A percentile compares a stretch with the other conserved stretches of the same genome.
These are phyloP conservation scores for Amphipyra berbera DNA, from an alignment of 2,888 invertebrate genomes.

Conservation along the genomic window DNA sequence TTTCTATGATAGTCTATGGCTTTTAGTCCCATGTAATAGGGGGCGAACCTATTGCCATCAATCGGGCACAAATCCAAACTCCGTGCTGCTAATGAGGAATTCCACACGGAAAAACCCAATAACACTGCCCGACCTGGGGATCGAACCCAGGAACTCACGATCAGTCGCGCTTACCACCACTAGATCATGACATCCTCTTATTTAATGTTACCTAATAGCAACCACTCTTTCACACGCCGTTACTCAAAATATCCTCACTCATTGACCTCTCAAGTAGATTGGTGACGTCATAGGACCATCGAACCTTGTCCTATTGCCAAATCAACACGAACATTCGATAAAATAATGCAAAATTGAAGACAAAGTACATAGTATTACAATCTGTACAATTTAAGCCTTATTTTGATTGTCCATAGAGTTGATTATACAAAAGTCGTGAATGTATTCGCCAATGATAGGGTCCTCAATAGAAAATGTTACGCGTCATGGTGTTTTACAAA, in stretches of 20 bases:
- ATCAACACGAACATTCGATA: slow-evolving; percentile 13
- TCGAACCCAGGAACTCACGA: too few species aligned
- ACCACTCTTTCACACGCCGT: not conserved
- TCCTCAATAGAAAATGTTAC: slow-evolving; percentile 26
- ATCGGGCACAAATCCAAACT: too few species aligned
- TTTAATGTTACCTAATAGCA: not conserved
- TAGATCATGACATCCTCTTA: too few species aligned
- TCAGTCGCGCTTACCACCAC: too few species aligned
- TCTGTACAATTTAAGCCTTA: slow-evolving; percentile 12
- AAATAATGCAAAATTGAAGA: slow-evolving; percentile 25
- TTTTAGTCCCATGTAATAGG: too few species aligned
- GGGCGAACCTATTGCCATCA: too few species aligned
- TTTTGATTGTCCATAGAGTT: not conserved
- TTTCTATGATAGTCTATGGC: too few species aligned
- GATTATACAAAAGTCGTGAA: slow-evolving; percentile 5
- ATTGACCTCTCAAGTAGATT: not conserved
- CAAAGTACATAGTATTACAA: not conserved
- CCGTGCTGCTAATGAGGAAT: too few species aligned
- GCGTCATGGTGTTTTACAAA: slow-evolving; percentile 42
- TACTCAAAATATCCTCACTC: not conserved
- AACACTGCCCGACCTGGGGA: too few species aligned
- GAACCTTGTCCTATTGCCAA: slow-evolving; percentile 11
- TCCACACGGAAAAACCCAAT: too few species aligned
- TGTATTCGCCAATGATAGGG: slow-evolving; percentile 21
- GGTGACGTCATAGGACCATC: slow-evolving; percentile 12